Conservation (phyloP, 2,888 invertebrate species). For the Caenorhabditis auriculariae region DNA sequence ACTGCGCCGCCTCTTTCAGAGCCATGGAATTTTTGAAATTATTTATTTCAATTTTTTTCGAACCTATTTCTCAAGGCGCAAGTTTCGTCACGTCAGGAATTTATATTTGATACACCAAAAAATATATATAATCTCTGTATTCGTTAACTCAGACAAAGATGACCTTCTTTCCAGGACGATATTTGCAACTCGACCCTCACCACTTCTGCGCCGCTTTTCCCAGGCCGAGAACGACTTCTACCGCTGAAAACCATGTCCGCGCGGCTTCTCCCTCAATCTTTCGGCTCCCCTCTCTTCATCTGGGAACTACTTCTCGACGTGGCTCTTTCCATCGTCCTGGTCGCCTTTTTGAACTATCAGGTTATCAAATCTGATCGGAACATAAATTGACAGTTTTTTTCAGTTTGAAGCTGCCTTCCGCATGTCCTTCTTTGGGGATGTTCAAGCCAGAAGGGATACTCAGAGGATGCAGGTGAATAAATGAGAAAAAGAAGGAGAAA, state of each 20-base stretch:
- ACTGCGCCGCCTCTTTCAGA: too few relatives aligned
- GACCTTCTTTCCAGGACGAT: conserved; percentile 10
- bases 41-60: too few relatives aligned
- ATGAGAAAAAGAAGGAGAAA: too few relatives aligned
- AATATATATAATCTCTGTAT: too few relatives aligned
- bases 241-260: conserved; percentile 21
- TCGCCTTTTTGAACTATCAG: conserved; percentile 89
- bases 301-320: conserved; percentile 82
- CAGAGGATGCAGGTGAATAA: conserved; percentile 77
- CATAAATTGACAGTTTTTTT: conserved; percentile 2
- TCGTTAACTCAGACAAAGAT: not conserved
- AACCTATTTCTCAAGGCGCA: too few relatives aligned
- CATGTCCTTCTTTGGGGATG: conserved; percentile 87
- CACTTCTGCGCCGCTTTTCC: too few relatives aligned
- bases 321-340: conserved; percentile 79
- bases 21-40: too few relatives aligned
- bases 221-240: too few relatives aligned
- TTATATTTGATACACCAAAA: too few relatives aligned
- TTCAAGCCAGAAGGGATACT: conserved; percentile 85
- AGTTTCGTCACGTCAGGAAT: too few relatives aligned
- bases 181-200: conserved; percentile 22
- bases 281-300: conserved; percentile 51
- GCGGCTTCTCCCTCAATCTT: conserved; percentile 13
- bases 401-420: conserved; percentile 88
- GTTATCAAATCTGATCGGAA: conserved; percentile 6